Conservation (phyloP, 2,888 invertebrate species). For the Mycalesis mineus region DNA sequence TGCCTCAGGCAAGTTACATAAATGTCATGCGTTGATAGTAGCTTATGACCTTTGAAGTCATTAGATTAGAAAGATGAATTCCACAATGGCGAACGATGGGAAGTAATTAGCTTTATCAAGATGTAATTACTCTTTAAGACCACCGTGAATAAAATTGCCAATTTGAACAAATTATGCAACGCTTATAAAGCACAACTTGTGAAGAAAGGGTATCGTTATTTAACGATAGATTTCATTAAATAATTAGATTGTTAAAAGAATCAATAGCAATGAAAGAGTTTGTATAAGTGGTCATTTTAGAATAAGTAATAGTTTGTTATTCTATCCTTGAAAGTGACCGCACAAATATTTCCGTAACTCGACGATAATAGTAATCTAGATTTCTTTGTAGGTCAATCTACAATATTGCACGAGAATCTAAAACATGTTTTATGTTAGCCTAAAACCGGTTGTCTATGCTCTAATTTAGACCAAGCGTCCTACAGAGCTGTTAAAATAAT, state of each 20-base stretch:
- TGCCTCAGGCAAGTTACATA: constrained; percentile 2
- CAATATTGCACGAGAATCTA: constrained; percentile 15
- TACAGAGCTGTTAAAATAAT: constrained; percentile 4
- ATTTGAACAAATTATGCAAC: background rate
- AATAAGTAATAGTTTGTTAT: background rate
- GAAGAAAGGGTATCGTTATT: too few species aligned
- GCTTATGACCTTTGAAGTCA: constrained; percentile 1
- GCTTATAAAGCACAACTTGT: background rate
- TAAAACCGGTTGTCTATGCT: constrained; percentile 18
- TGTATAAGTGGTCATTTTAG: background rate
- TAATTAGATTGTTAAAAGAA: too few species aligned
- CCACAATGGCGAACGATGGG: background rate
- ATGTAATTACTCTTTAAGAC: background rate
- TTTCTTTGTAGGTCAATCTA: constrained; percentile 21
- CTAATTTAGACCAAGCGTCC: constrained; percentile 10
- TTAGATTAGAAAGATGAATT: constrained; percentile 3
- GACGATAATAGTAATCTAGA: constrained; percentile 3
- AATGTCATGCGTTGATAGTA: background rate
- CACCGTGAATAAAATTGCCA: background rate
- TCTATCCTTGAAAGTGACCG: constrained; percentile 35
- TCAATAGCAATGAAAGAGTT: too few species aligned
- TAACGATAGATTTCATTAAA: too few species aligned
- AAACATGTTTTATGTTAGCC: constrained; percentile 16
- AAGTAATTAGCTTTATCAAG: constrained; percentile 3
- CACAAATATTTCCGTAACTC: constrained; percentile 33